Evolutionary conservation across 1,140 invertebrate genomes (phyloP).

Genomic region (Sarcophaga bullata): DNA sequence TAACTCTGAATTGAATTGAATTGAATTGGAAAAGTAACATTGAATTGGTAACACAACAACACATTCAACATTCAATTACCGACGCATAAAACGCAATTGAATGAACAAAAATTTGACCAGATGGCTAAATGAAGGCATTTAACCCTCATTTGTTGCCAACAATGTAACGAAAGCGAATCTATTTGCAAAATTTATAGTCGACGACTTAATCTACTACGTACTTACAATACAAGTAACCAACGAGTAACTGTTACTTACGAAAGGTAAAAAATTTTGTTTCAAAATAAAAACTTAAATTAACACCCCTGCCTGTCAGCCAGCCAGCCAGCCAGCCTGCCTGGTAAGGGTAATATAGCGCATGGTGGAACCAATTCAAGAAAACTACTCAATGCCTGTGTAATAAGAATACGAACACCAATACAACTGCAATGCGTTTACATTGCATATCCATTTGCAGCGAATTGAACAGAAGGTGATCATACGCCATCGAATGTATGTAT

Average conservation of each 20-base stretch:
- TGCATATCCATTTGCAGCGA: background rate
- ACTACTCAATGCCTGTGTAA: no score
- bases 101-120: slow-evolving; percentile 53
- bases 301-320: background rate
- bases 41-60: background rate
- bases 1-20: background rate
- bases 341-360: no score
- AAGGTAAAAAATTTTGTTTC: background rate
- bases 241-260: no score
- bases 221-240: no score
- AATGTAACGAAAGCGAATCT: background rate
- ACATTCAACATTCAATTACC: background rate
- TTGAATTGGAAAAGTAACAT: background rate
- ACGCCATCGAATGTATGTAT: no score
- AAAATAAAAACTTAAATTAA: slow-evolving; percentile 10
- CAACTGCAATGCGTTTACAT: no score
- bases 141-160: slow-evolving; percentile 54
- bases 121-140: slow-evolving; percentile 62
- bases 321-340: no score
- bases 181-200: background rate
- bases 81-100: background rate
- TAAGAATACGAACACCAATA: no score
- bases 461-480: slow-evolving; percentile 1
- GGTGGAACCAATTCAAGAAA: no score
- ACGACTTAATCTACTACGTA: no score